Percentiles rank a stretch among this genome's conserved stretches.
Conservation (phyloP, 1,140 invertebrate genomes). For the Diorhabda elongata region DNA sequence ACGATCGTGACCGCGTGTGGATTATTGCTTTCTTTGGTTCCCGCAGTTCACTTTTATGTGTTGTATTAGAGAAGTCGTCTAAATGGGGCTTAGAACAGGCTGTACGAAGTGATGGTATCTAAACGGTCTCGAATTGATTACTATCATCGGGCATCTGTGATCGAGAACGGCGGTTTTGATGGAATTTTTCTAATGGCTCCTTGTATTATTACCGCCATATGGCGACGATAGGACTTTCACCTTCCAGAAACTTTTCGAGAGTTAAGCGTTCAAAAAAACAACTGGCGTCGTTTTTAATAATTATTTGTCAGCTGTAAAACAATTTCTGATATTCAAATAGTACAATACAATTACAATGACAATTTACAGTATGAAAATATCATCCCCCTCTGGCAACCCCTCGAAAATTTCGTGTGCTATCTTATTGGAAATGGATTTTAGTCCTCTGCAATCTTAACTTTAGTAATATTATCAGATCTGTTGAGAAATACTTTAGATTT, state of each 20-base stretch:
- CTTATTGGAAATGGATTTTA: too few species aligned
- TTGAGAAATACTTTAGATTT: too few species aligned
- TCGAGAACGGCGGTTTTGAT: background rate
- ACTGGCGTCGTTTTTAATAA: too few species aligned
- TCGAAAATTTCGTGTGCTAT: too few species aligned
- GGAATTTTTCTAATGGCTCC: conserved; percentile 13
- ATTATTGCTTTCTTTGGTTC: conserved; percentile 34
- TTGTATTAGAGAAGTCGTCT: conserved; percentile 35
- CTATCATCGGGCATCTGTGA: conserved; percentile 10
- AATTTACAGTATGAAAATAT: too few species aligned
- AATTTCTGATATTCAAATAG: too few species aligned
- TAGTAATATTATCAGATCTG: too few species aligned
- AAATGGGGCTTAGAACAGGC: conserved; percentile 27
- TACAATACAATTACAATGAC: too few species aligned
- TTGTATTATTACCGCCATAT: conserved; percentile 7
- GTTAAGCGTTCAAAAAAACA: too few species aligned
- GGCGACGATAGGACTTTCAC: background rate
- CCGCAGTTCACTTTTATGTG: conserved; percentile 33
- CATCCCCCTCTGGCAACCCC: too few species aligned
- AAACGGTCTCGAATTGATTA: conserved; percentile 14
- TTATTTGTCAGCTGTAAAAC: too few species aligned
- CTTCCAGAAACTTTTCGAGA: background rate
- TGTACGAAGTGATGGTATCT: background rate
- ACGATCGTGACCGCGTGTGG: conserved; percentile 33
- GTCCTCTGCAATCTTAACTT: too few species aligned